Conservation (phyloP, 1,140 invertebrate species). For the Anagrus nilaparvatae region DNA sequence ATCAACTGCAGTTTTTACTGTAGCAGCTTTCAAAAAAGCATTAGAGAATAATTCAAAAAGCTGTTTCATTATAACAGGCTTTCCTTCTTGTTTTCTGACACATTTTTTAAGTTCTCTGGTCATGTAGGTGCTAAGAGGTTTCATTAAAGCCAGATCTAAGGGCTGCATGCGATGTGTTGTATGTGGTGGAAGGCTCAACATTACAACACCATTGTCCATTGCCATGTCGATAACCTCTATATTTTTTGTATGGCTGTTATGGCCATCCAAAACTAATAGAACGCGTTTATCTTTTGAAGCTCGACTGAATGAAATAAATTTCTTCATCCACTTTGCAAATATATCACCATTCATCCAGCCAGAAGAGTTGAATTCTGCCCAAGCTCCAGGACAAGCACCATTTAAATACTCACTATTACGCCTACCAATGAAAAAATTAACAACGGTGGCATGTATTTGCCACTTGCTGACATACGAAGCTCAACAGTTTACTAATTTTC, state of each 20-base stretch:
- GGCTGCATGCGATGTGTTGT: slow-evolving; percentile 33
- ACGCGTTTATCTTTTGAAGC: slow-evolving; percentile 20
- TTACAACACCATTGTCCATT: slow-evolving; percentile 25
- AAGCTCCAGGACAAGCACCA: too few relatives aligned
- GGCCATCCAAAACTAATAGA: slow-evolving; percentile 32
- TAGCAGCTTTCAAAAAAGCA: too few relatives aligned
- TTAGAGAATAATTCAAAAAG: too few relatives aligned
- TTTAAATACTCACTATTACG: slow-evolving; percentile 20
- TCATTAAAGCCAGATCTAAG: too few relatives aligned
- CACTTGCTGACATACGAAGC: too few relatives aligned
- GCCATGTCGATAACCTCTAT: slow-evolving; percentile 29
- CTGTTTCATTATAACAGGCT: too few relatives aligned
- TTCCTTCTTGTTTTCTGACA: too few relatives aligned
- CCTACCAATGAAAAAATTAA: slow-evolving; percentile 28
- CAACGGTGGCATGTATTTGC: slow-evolving; percentile 26
- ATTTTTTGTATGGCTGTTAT: slow-evolving; percentile 32
- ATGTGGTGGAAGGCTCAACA: slow-evolving; percentile 34
- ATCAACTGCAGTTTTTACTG: too few relatives aligned
- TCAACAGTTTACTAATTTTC: slow-evolving; percentile 32
- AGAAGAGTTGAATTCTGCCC: slow-evolving; percentile 20
- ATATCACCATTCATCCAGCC: slow-evolving; percentile 28
- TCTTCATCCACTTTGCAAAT: slow-evolving; percentile 30
- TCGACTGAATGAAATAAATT: slow-evolving; percentile 21
- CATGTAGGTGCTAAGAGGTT: too few relatives aligned
- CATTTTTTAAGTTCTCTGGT: too few relatives aligned